Evolutionary conservation across 2,888 invertebrate genomes (phyloP).

Genomic region (Ichneumoninae sp.): DNA sequence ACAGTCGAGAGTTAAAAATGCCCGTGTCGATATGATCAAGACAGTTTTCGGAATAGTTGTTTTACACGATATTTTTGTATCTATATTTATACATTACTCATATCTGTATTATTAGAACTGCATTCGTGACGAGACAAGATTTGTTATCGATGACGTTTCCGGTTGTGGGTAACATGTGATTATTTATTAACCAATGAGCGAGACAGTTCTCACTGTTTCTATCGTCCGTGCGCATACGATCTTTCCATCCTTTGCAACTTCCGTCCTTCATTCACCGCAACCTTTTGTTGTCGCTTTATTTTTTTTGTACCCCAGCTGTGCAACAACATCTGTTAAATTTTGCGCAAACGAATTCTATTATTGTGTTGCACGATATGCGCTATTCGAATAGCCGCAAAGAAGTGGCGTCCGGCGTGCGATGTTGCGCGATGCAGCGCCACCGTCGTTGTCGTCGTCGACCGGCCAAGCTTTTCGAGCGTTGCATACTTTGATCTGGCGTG

Average conservation of each 20-base stretch:
- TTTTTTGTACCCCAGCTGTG: not conserved
- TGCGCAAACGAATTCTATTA: constrained; percentile 9
- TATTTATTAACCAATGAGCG: not conserved
- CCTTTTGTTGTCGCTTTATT: not conserved
- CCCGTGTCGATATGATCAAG: constrained; percentile 83
- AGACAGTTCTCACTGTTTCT: not conserved
- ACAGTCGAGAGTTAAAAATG: constrained; percentile 61
- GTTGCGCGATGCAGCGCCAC: constrained; percentile 20
- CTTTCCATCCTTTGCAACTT: not conserved
- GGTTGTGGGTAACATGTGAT: constrained; percentile 19
- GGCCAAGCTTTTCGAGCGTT: not conserved
- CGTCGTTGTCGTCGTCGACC: constrained; percentile 1
- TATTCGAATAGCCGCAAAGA: not conserved
- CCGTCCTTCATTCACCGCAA: not conserved
- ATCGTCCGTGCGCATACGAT: not conserved
- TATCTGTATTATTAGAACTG: constrained; percentile 5
- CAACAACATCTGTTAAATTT: not conserved
- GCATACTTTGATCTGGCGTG: constrained; percentile 36
- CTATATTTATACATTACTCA: not conserved
- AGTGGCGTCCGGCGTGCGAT: not conserved
- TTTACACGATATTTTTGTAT: not conserved
- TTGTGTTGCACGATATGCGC: not conserved
- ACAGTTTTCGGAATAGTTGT: constrained; percentile 72
- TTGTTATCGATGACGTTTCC: not conserved
- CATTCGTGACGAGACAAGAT: constrained; percentile 15